Percentiles rank a stretch among this genome's conserved stretches.
Conservation (phyloP, 2,797 vertebrate species). For the Phoxinus dragarum region DNA sequence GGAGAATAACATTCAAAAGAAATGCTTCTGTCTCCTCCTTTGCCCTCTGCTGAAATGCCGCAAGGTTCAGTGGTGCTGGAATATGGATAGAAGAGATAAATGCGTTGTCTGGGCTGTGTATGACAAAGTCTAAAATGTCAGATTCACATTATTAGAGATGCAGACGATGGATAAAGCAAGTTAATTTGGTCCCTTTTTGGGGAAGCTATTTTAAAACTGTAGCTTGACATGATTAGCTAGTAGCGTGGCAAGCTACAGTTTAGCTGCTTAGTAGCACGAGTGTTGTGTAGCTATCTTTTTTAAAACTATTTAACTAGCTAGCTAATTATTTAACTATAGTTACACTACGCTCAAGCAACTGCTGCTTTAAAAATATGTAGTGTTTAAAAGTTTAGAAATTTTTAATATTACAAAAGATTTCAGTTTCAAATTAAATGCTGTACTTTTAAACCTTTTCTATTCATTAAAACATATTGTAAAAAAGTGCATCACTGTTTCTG, state of each 20-base stretch:
- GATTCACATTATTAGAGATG: not conserved
- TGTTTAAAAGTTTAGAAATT: too few relatives aligned
- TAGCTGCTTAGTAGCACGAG: not conserved
- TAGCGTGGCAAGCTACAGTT: not conserved
- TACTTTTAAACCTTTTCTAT: too few relatives aligned
- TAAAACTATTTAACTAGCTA: not conserved
- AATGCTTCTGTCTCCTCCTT: constrained; percentile 21
- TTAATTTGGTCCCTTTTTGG: not conserved
- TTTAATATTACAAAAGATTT: too few relatives aligned
- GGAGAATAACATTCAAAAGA: constrained; percentile 27
- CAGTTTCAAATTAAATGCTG: too few relatives aligned
- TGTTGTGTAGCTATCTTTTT: not conserved
- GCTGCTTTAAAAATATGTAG: not conserved
- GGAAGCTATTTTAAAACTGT: not conserved
- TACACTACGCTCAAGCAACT: not conserved
- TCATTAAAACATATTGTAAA: too few relatives aligned
- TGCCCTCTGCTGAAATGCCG: constrained; percentile 13
- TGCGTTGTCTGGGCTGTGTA: constrained; percentile 2
- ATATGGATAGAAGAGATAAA: constrained; percentile 19
- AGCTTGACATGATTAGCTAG: not conserved
- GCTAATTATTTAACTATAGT: not conserved
- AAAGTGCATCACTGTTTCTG: too few relatives aligned
- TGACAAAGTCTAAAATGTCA: constrained; percentile 4
- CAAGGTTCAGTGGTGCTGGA: constrained; percentile 13
- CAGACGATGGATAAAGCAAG: constrained; percentile 2